Percentiles rank a stretch among this genome's conserved stretches.
Conservation (phyloP, 2,797 vertebrate species). For the Halcyon chelicuti region DNA sequence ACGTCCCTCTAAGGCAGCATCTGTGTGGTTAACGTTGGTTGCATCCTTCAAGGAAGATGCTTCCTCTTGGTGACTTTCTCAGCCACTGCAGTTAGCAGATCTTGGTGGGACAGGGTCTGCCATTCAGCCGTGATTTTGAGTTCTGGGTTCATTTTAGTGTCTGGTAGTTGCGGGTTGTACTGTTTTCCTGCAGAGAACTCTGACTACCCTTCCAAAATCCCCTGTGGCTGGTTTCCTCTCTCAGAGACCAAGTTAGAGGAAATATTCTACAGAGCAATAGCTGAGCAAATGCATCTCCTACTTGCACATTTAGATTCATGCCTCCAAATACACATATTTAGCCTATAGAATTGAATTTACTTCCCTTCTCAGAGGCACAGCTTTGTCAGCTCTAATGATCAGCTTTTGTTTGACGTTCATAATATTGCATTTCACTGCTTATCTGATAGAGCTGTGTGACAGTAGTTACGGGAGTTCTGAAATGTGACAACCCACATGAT, state of each 20-base stretch:
- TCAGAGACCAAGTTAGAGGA: neutral
- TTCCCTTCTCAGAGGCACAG: neutral
- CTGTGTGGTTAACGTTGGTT: neutral
- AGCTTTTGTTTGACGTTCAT: slow-evolving; percentile 14
- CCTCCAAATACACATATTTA: neutral
- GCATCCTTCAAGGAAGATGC: neutral
- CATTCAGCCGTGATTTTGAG: neutral
- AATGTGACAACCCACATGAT: slow-evolving; percentile 26
- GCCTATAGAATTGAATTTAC: neutral
- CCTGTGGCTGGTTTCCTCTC: neutral
- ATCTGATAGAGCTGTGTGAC: neutral
- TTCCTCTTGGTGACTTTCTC: neutral
- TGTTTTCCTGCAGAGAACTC: neutral
- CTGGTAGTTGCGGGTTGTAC: neutral
- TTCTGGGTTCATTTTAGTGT: neutral
- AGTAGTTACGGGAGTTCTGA: neutral
- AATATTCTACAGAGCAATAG: neutral
- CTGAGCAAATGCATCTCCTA: neutral
- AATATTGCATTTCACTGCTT: slow-evolving; percentile 14
- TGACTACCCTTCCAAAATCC: neutral
- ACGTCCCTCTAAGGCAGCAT: neutral
- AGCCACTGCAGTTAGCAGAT: neutral
- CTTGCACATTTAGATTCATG: neutral
- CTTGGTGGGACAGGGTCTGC: neutral
- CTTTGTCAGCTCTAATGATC: slow-evolving; percentile 22